Conservation (phyloP, 2,797 vertebrate genomes). For the Moxostoma hubbsi region DNA sequence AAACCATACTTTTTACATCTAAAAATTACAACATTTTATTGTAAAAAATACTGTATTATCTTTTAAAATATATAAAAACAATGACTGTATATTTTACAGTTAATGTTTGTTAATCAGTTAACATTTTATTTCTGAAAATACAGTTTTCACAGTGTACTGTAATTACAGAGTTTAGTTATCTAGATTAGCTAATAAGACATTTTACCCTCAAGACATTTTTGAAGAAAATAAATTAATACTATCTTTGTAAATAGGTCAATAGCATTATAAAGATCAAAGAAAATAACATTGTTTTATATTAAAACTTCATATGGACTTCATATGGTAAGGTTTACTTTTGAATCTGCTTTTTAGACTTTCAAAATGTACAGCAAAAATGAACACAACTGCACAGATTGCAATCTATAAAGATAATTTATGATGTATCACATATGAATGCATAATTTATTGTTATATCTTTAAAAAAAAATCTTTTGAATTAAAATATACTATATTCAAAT, state of each 20-base stretch:
- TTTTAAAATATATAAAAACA: no score
- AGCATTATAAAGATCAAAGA: constrained; percentile 23
- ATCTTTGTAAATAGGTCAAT: constrained; percentile 27
- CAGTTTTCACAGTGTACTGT: no score
- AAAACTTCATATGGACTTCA: constrained; percentile 68
- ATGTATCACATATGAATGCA: constrained; percentile 32
- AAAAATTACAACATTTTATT: no score
- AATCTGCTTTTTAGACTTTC: constrained; percentile 4
- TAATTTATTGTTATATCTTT: constrained; percentile 65
- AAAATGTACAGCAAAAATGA: constrained; percentile 41
- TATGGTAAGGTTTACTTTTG: constrained; percentile 27
- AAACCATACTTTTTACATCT: no score
- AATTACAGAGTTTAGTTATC: no score
- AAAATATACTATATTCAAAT: constrained; percentile 7
- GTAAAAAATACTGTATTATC: no score
- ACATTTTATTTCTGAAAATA: no score
- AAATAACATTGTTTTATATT: constrained; percentile 76
- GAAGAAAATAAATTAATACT: no score
- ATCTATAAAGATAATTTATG: constrained; percentile 31
- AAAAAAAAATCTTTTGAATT: constrained; percentile 32
- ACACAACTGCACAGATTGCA: constrained; percentile 28
- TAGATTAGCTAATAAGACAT: no score
- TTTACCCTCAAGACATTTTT: no score
- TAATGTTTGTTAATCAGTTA: no score
- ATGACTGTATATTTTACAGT: no score